Conservation (phyloP, 2,113 vertebrate genomes). For the Poecilia latipinna region DNA sequence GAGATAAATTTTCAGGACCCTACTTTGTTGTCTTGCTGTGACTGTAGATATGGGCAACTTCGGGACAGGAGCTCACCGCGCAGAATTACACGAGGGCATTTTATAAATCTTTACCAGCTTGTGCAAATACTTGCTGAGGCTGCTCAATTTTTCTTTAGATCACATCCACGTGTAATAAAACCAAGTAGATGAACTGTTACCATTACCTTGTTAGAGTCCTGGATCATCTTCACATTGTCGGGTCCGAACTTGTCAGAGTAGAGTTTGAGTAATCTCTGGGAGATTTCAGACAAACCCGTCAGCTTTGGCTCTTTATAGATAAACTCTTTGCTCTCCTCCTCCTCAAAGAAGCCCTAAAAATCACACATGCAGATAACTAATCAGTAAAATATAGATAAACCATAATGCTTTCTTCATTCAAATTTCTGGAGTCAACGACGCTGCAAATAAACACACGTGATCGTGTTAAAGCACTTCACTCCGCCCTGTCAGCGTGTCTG, state of each 20-base stretch:
- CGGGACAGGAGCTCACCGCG: background rate
- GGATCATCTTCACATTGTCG: conserved; percentile 98
- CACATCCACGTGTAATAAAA: background rate
- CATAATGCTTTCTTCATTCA: background rate
- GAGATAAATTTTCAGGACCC: too few relatives aligned
- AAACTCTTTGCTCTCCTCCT: conserved; percentile 98
- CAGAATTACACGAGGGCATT: background rate
- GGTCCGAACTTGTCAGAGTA: conserved; percentile 98
- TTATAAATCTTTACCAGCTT: background rate
- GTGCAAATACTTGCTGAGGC: background rate
- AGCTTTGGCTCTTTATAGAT: conserved; percentile 99
- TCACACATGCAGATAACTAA: conserved; percentile 46
- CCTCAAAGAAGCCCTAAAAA: conserved; percentile 95
- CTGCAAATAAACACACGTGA: conserved; percentile 1
- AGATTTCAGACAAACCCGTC: conserved; percentile 97
- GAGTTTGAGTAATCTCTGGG: conserved; percentile 94
- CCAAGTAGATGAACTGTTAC: background rate
- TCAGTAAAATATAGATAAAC: background rate
- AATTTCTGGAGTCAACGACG: conserved; percentile 23
- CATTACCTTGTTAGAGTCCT: conserved; percentile 96
- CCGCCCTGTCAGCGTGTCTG: conserved; percentile 11
- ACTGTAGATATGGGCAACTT: background rate
- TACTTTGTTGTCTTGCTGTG: background rate
- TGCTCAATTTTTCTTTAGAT: background rate
- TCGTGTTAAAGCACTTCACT: conserved; percentile 51